Percentiles rank a stretch among this genome's conserved stretches.
Conservation (phyloP, 2,797 vertebrate species). For the Dryobates pubescens region DNA sequence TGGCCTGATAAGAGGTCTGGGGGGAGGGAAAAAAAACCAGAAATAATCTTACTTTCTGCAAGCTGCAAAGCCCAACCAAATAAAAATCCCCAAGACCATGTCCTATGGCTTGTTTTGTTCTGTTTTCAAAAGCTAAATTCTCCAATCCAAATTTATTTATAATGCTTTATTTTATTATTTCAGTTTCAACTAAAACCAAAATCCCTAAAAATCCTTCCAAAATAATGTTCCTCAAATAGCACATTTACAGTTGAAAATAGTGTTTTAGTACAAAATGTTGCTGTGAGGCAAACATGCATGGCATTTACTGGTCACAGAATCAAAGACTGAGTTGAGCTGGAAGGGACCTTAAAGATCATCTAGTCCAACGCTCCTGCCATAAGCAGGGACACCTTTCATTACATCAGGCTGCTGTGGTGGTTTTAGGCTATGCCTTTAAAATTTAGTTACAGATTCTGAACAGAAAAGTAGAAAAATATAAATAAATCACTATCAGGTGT, state of each 20-base stretch:
- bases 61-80: neutral
- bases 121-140: neutral
- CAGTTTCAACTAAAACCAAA: neutral
- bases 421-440: too few relatives aligned
- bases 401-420: too few relatives aligned
- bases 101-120: neutral
- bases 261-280: neutral
- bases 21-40: neutral
- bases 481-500: too few relatives aligned
- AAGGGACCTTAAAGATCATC: neutral
- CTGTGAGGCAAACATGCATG: neutral
- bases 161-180: neutral
- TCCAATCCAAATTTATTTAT: neutral
- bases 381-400: too few relatives aligned
- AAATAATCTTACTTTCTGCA: neutral
- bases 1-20: conserved; percentile 86
- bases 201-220: neutral
- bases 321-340: neutral
- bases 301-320: neutral
- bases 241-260: neutral
- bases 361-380: too few relatives aligned
- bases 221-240: neutral
- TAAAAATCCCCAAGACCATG: neutral
- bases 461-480: too few relatives aligned
- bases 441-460: too few relatives aligned